Conservation (phyloP, 2,888 invertebrate genomes). For the Melikaiella ostensackeni region DNA sequence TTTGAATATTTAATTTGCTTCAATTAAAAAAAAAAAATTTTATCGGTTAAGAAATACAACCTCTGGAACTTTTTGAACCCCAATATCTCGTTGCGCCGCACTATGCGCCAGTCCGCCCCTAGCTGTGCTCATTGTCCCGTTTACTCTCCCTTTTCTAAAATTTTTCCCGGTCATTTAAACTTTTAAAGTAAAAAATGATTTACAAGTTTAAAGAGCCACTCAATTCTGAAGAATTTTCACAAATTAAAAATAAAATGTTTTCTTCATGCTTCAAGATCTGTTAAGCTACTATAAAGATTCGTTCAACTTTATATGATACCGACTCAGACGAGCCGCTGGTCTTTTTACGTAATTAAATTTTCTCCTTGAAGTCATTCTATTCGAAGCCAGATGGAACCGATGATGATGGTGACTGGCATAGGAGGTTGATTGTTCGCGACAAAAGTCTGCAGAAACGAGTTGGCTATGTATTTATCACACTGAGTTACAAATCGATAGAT, state of each 20-base stretch:
- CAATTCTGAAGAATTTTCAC: no score
- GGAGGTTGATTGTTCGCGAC: slow-evolving; percentile 16
- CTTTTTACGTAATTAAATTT: slow-evolving; percentile 64
- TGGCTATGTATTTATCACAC: not conserved
- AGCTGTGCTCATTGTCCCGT: no score
- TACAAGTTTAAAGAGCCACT: no score
- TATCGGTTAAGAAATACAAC: no score
- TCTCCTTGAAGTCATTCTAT: slow-evolving; percentile 62
- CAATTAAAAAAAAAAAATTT: no score
- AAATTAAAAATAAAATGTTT: not conserved
- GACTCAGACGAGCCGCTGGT: not conserved
- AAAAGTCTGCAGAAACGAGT: slow-evolving; percentile 14
- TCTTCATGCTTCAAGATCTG: not conserved
- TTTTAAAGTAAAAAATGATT: no score
- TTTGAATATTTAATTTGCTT: no score
- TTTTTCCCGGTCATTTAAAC: no score
- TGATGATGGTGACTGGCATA: slow-evolving; percentile 16
- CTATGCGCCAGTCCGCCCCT: no score
- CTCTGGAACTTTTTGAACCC: no score
- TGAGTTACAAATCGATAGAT: not conserved
- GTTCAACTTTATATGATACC: not conserved
- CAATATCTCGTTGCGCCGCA: no score
- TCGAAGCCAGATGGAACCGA: slow-evolving; percentile 41
- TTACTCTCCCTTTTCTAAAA: no score
- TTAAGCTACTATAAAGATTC: not conserved